Evolutionary conservation across 2,888 invertebrate genomes (phyloP), one percentile per base, ranked within the genome.

Genomic region (Antheraea assamensis): DNA sequence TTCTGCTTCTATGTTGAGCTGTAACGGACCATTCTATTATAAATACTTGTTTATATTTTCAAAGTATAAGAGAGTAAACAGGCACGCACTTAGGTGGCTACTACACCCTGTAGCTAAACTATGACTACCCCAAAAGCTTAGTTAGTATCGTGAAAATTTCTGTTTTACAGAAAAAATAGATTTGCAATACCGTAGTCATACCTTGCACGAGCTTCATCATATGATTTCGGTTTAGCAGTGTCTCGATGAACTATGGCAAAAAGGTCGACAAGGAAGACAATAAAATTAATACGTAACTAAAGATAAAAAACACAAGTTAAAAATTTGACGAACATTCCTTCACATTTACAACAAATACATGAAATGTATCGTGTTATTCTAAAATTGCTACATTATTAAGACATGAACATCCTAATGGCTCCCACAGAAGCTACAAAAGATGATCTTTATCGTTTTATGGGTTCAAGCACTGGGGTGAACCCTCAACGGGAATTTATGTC

Each of bases 371-470:
- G 49, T 72, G 42, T 66, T 64, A 52, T 81, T 76, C 78, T 73
- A 75, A 76, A 83, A 84, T 81, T 78, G 84, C 79, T 83, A 81
- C 84, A 85, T 83, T 84, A 84, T 85, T 81, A 78, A 82, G 78
- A 82, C 78, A 81, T 80, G 81, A 84, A 80, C 79, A 81, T 79
- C 78, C 75, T 79, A 78, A 78, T 78, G 80, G 83, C 81, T 83
- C 80, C 77, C 77, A 82, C 80, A 82, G 79, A 82, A 84, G 87
- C 87, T 86, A 87, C 89, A 88, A 88, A 90, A 88, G 87, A 88
- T 89, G 90, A 91, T 90, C 89, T 88, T 91, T 90, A 91, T 91
- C 90, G 87, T 85, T 91, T 91, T 90, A 90, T 88, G 85, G 85
- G 87, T 87, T 88, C 81, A 85, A 85, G 83, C 81, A 85, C 85